Evolutionary conservation across 2,888 invertebrate species (phyloP), one percentile per base, ranked within the genome.

Genomic region (Podabrus alpinus): DNA sequence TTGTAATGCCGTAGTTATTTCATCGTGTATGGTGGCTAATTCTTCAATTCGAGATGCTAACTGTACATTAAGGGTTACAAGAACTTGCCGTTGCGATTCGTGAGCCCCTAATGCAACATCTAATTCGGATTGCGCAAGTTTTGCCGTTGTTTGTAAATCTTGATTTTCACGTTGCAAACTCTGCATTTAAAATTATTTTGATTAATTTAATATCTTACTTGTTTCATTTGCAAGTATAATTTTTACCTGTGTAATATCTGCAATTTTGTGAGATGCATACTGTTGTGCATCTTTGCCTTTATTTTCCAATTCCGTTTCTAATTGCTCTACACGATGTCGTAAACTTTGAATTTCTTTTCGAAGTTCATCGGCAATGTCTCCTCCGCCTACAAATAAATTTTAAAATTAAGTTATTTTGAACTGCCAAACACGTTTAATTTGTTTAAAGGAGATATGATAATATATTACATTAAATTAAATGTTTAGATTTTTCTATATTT

Each of bases 281-380:
- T 90, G 88, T 85, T 92, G 93, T 72, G 95, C 88, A 88, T 97
- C 97, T 77, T 94, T 93, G 85, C 95, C 96, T 88, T 95, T 95
- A 84, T 91, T 92, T 84, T 94, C 93, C 69, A 96, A 86, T 85
- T 97, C 96, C 15, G 92, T 90, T 85, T 96, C 95, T 75, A 96
- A 88, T 81, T 94, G 93, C 81, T 96, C 96, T 21, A 95, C 94
- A 84, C 95, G 92, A 84, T 94, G 92, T 83, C 96, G 90, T 72
- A 97, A 87, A 16, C 91, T 89, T 81, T 92, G 92, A 76, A 92
- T 89, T 87, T 93, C 93, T 84, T 94, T 94, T 73, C 94, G 91
- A 75, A 95, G 88, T 81, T 95, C 95, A 82, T 92, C 94, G 2
- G 93, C 92, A 61, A 94, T 92, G 77, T 94, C 94, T 10, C 92